Conservation (phyloP, 35 echinoderm and acorn worm genomes). For the Acanthaster planci region DNA sequence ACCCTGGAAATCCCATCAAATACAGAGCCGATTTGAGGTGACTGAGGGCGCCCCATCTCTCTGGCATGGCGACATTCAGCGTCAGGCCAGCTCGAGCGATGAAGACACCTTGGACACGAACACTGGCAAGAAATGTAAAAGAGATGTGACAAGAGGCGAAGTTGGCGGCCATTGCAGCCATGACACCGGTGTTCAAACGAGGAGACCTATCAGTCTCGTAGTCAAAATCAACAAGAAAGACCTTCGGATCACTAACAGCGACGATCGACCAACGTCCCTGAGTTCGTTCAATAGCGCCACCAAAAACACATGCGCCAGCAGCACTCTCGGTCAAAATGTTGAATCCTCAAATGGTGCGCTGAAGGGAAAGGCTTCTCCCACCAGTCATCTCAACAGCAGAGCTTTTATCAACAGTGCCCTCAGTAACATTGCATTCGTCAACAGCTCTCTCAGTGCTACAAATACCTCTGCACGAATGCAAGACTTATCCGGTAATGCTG, state of each 20-base stretch:
- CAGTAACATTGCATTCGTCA: too few relatives aligned
- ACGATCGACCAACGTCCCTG: background rate
- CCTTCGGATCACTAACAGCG: background rate
- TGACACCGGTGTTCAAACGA: background rate
- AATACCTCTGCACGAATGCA: too few relatives aligned
- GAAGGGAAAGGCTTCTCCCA: too few relatives aligned
- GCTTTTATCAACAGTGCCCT: too few relatives aligned
- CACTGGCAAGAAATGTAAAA: background rate
- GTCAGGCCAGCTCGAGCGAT: background rate
- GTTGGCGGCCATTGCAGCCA: background rate
- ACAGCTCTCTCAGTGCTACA: too few relatives aligned
- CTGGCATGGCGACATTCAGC: background rate
- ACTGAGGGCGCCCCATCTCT: background rate
- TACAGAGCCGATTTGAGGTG: background rate
- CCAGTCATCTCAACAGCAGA: too few relatives aligned
- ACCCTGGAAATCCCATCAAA: background rate
- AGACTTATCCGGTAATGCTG: too few relatives aligned
- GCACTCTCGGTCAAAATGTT: too few relatives aligned
- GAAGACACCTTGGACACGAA: background rate
- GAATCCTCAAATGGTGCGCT: too few relatives aligned
- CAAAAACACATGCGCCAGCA: too few relatives aligned
- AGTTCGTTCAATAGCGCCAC: too few relatives aligned
- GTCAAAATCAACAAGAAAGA: conserved; percentile 5
- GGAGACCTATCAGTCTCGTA: background rate
- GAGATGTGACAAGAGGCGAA: background rate